Percentiles rank a stretch among this genome's conserved stretches.
Conservation (phyloP, 2,113 vertebrate species). For the Podarcis raffonei region DNA sequence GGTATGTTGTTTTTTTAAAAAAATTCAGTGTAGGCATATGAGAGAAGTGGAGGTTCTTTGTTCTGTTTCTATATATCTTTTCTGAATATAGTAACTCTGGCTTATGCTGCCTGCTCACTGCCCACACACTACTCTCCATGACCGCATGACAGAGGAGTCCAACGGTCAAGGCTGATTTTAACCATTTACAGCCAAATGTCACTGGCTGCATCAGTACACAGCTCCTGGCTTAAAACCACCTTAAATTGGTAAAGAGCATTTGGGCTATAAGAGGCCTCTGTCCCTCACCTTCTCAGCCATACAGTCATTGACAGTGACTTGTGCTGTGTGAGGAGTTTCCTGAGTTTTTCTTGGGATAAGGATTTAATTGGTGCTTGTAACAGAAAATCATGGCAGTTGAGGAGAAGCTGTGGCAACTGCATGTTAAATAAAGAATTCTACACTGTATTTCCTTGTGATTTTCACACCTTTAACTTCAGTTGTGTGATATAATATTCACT, state of each 20-base stretch:
- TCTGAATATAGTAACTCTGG: background rate
- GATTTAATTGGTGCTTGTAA: background rate
- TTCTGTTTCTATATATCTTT: background rate
- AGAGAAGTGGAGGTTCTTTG: background rate
- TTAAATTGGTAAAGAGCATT: background rate
- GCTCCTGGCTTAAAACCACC: background rate
- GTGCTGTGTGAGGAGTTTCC: background rate
- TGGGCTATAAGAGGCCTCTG: background rate
- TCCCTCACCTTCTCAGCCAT: background rate
- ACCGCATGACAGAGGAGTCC: background rate
- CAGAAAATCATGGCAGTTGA: background rate
- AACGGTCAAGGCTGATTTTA: background rate
- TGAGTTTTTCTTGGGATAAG: background rate
- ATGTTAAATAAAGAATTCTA: background rate
- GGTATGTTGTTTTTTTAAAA: background rate
- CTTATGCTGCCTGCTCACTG: background rate
- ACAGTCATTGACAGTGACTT: too few relatives aligned
- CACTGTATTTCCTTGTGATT: background rate
- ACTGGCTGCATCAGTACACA: background rate
- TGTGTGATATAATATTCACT: background rate
- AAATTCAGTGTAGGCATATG: background rate
- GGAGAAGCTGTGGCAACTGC: background rate
- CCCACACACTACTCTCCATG: background rate
- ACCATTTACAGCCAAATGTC: background rate
- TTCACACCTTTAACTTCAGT: background rate